Evolutionary conservation across 2,888 invertebrate genomes (phyloP), one percentile per base, ranked within the genome.

Genomic region (Argynnis bischoffii): DNA sequence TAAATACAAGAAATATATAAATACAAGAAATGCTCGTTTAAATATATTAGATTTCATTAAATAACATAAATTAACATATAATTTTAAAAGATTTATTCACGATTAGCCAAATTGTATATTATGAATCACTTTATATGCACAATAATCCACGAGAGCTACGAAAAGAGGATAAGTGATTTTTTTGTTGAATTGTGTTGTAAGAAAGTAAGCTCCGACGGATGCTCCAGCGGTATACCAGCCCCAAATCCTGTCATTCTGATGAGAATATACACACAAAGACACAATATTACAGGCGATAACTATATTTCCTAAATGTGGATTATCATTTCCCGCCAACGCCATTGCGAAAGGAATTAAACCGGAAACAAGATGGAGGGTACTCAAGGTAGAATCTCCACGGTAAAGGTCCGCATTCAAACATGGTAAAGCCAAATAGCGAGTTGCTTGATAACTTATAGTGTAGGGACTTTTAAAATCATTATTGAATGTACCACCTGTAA

Each of bases 351-450:
- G 91, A 1, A 91, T 69, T 0, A 89, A 46, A 14, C 90, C 91
- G 15, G 90, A 89, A 14, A 86, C 53, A 14, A 90, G 73, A 63
- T 90, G 89, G 4, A 87, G 2, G 0, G 76, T 50, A 64, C 85
- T 80, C 0, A 90, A 1, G 0, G 66, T 68, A 2, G 79, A 69
- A 64, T 89, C 80, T 0, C 70, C 55, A 0, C 80, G 74, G 59
- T 86, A 84, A 1, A 90, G 68, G 51, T 91, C 91, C 0, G 90
- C 90, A 81, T 85, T 90, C 1, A 91, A 69, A 64, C 89, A 89
- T 0, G 91, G 87, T 16, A 91, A 69, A 0, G 90, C 83, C 16
- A 91, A 75, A 72, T 90, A 89, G 31, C 81, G 79, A 1, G 84
- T 72, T 1, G 90, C 90, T 14, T 77, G 79, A 54, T 78, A 70